Evolutionary conservation across 2,113 vertebrate species (phyloP).

Genomic region (Campylomormyrus tamandua): DNA sequence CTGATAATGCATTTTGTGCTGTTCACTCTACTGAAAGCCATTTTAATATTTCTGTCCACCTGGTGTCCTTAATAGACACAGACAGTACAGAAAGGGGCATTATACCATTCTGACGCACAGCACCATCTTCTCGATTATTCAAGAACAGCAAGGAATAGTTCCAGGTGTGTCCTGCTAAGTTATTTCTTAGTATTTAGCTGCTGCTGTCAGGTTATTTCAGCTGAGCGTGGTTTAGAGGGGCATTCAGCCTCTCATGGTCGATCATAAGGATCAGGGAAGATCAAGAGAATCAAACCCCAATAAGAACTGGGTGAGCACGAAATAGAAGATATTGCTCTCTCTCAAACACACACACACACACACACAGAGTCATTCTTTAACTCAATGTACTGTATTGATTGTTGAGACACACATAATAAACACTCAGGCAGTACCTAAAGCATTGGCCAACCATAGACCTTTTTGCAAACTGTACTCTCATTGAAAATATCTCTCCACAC

Average conservation of each 20-base stretch:
- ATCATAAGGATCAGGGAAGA: neutral
- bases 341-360: neutral
- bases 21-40: neutral
- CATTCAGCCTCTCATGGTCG: neutral
- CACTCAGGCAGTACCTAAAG: neutral
- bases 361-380: neutral
- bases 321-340: neutral
- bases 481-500: neutral
- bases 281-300: neutral
- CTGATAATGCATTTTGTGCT: neutral
- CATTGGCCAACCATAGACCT: neutral
- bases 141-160: neutral
- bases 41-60: neutral
- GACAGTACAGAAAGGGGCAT: neutral
- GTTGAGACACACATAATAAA: neutral
- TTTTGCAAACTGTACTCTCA: neutral
- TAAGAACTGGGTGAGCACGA: neutral
- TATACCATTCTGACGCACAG: neutral
- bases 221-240: neutral
- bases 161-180: neutral
- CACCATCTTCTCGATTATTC: neutral
- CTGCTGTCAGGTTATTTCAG: slow-evolving; percentile 2
- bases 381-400: neutral
- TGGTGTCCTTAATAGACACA: neutral
- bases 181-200: neutral